Conservation (phyloP, 2,888 invertebrate genomes). For the Chrysotoxum bicinctum region DNA sequence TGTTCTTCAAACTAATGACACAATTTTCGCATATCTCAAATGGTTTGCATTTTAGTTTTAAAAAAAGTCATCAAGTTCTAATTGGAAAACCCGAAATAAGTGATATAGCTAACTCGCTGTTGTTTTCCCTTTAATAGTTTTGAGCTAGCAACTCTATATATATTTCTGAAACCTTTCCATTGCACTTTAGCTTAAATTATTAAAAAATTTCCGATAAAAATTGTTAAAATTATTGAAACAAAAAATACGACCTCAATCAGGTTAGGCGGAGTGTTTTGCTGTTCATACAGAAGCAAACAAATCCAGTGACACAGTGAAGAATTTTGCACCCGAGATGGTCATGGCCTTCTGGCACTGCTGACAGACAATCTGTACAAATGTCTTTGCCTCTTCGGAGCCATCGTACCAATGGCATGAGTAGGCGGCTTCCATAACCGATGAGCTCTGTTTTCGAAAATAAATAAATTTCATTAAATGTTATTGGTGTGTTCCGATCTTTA, state of each 20-base stretch:
- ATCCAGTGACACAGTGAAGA: constrained; percentile 93
- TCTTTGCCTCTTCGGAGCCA: constrained; percentile 94
- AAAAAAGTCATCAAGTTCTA: too few relatives aligned
- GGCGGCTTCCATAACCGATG: constrained; percentile 95
- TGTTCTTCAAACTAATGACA: too few relatives aligned
- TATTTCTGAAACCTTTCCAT: too few relatives aligned
- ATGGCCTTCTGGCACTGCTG: constrained; percentile 95
- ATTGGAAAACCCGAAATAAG: too few relatives aligned
- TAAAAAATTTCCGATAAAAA: too few relatives aligned
- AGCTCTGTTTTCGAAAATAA: constrained; percentile 84
- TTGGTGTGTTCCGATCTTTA: not conserved
- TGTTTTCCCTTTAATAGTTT: too few relatives aligned
- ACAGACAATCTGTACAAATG: constrained; percentile 94
- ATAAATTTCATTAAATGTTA: constrained; percentile 51
- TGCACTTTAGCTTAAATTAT: too few relatives aligned
- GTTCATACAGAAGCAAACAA: constrained; percentile 91
- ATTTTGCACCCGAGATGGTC: constrained; percentile 94
- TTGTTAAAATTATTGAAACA: too few relatives aligned
- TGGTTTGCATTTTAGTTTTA: too few relatives aligned
- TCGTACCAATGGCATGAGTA: constrained; percentile 96
- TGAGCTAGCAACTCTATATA: too few relatives aligned
- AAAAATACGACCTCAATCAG: not conserved
- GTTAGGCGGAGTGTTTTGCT: not conserved
- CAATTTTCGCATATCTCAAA: too few relatives aligned
- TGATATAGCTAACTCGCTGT: too few relatives aligned